Conservation (phyloP, 2,113 vertebrate genomes). For the Turdus rufiventris region DNA sequence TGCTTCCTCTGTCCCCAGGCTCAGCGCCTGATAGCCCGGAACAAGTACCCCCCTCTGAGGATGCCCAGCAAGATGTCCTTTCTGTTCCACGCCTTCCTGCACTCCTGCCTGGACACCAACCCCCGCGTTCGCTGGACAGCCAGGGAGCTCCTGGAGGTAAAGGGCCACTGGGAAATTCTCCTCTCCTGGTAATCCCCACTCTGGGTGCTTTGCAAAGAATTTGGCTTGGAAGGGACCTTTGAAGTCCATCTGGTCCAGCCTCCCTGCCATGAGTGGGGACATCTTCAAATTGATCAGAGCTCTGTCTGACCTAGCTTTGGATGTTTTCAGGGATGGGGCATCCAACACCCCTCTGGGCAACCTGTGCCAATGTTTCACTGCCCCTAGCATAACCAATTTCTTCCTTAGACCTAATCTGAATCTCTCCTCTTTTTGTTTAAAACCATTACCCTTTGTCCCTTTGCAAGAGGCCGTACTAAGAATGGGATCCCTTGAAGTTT, state of each 20-base stretch:
- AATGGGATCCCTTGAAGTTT: not conserved
- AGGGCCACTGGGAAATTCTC: not conserved
- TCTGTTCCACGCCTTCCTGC: constrained; percentile 93
- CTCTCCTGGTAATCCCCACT: not conserved
- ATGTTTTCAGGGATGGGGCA: not conserved
- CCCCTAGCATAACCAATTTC: not conserved
- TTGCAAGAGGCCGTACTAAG: not conserved
- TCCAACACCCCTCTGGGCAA: not conserved
- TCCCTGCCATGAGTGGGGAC: not conserved
- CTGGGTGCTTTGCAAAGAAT: not conserved
- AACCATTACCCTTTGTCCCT: not conserved
- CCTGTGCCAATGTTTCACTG: not conserved
- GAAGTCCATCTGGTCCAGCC: not conserved
- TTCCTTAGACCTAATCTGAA: not conserved
- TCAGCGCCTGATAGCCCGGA: constrained; percentile 88
- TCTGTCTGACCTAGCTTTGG: fast-evolving
- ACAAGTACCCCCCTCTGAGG: not conserved
- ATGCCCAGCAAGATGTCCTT: constrained; percentile 70
- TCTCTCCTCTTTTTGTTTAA: not conserved
- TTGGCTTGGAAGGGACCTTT: not conserved
- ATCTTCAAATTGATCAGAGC: not conserved
- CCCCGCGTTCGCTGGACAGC: constrained; percentile 73
- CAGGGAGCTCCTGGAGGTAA: constrained; percentile 93
- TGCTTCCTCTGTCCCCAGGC: constrained; percentile 72
- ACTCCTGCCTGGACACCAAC: constrained; percentile 82